Conservation (phyloP, 64 coral and sea anemone species). For the Porites lutea region DNA sequence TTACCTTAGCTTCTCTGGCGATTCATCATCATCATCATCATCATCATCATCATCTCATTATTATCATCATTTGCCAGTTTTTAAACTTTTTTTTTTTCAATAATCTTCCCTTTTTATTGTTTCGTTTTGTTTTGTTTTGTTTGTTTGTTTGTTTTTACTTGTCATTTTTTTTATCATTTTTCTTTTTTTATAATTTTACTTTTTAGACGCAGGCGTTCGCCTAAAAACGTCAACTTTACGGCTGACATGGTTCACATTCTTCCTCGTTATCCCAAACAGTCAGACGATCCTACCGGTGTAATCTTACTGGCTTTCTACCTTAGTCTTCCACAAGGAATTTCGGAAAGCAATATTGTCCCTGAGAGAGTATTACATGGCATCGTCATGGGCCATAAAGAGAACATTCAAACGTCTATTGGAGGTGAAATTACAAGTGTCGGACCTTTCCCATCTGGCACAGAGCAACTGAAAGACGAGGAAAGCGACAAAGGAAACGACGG, state of each 20-base stretch:
- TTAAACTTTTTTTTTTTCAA: no score
- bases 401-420: neutral
- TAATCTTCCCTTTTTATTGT: no score
- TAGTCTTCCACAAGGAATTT: neutral
- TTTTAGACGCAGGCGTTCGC: neutral
- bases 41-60: no score
- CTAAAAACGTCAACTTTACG: neutral
- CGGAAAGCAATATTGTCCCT: neutral
- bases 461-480: neutral
- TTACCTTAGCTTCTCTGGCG: no score
- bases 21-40: no score
- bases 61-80: no score
- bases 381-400: neutral
- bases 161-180: no score
- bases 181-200: no score
- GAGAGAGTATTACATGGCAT: neutral
- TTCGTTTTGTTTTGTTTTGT: no score
- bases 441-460: neutral
- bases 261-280: conserved; percentile 16
- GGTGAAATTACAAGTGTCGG: neutral
- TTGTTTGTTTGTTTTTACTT: no score
- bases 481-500: neutral
- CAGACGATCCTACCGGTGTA: neutral
- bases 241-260: conserved; percentile 28
- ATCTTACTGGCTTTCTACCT: neutral